Evolutionary conservation across 2,888 invertebrate species (phyloP).

Genomic region (Halictus quadricinctus): DNA sequence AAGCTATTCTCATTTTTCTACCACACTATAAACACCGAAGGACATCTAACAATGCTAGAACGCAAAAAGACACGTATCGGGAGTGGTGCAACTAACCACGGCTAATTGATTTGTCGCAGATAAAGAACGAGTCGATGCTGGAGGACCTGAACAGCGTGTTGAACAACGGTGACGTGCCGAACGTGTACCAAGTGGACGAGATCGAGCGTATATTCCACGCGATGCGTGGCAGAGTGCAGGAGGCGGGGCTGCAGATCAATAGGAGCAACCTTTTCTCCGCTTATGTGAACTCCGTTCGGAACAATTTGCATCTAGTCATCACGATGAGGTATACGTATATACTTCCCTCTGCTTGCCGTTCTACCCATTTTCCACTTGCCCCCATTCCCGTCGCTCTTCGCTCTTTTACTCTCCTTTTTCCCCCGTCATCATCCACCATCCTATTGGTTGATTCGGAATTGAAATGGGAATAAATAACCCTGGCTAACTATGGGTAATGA

Average conservation of each 20-base stretch:
- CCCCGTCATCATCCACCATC: not conserved
- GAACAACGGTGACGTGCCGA: conserved; percentile 95
- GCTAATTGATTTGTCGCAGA: conserved; percentile 83
- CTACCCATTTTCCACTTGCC: not conserved
- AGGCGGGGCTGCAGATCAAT: conserved; percentile 89
- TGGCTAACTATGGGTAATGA: conserved; percentile 9
- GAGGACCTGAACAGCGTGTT: conserved; percentile 95
- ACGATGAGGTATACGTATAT: conserved; percentile 85
- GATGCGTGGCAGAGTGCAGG: conserved; percentile 90
- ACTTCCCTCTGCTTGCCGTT: not conserved
- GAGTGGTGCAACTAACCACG: not conserved
- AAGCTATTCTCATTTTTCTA: no score
- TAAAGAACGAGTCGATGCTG: conserved; percentile 93
- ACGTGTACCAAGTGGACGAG: conserved; percentile 93
- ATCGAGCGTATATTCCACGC: conserved; percentile 88
- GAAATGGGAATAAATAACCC: conserved; percentile 2
- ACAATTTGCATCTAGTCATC: conserved; percentile 92
- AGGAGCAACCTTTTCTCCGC: conserved; percentile 93
- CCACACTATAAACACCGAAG: no score
- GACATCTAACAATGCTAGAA: no score
- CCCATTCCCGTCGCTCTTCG: not conserved
- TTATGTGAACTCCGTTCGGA: conserved; percentile 90
- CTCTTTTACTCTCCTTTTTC: not conserved
- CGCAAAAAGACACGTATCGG: no score
- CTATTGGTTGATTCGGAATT: not conserved